These are phyloP conservation scores for Temnothorax ravouxi DNA, from an alignment of 2,888 invertebrate genomes.

Conservation along the genomic window DNA sequence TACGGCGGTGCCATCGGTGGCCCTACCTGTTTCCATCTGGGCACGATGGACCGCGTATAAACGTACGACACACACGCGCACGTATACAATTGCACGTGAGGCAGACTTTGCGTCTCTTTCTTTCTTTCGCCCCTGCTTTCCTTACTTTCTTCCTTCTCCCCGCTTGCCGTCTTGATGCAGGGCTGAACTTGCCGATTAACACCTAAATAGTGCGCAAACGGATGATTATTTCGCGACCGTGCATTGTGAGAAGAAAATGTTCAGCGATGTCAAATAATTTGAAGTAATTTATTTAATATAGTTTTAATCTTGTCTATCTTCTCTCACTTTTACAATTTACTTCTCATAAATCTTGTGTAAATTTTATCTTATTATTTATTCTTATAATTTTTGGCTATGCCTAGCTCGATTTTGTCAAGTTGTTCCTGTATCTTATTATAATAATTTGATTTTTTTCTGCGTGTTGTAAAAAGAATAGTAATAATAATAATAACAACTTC, in stretches of 20 bases:
- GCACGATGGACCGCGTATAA: constrained; percentile 55
- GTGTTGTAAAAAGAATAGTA: neutral
- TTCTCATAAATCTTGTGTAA: neutral
- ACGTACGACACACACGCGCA: constrained; percentile 44
- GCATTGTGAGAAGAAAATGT: neutral
- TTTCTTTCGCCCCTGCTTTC: constrained; percentile 63
- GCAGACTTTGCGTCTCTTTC: constrained; percentile 49
- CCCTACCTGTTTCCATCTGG: constrained; percentile 68
- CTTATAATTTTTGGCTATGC: neutral
- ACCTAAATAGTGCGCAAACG: constrained; percentile 1
- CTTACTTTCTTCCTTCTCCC: constrained; percentile 59
- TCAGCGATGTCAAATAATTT: neutral
- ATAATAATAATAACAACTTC: too few species aligned
- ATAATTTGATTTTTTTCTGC: neutral
- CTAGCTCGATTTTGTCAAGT: neutral
- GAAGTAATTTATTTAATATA: neutral
- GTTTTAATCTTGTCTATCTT: neutral
- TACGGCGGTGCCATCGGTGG: constrained; percentile 58
- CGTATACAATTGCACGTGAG: constrained; percentile 42
- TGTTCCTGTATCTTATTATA: neutral
- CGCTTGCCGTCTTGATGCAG: constrained; percentile 60
- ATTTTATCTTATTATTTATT: neutral
- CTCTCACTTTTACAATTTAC: neutral
- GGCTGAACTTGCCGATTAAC: constrained; percentile 64
- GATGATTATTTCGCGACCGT: neutral